A percentile compares a stretch with the other conserved stretches of the same genome.
Evolutionary conservation across 2,797 vertebrate genomes (phyloP).

Genomic region (Enteromius viviparus): DNA sequence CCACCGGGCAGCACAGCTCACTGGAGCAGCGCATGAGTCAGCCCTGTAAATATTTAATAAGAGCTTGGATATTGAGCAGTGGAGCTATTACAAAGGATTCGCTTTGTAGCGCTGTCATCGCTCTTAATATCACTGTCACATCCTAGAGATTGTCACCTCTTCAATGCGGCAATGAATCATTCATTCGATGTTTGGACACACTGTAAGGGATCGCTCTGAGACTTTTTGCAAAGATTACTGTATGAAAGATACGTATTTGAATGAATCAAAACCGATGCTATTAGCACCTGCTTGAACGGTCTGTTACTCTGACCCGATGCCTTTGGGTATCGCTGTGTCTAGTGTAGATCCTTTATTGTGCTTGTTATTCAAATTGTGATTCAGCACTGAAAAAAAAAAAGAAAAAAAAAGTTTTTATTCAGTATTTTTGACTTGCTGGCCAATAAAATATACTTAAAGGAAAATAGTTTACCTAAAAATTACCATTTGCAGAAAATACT

Average conservation of each 20-base stretch:
- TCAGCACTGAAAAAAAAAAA: not conserved
- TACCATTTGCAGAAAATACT: not conserved
- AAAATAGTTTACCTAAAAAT: not conserved
- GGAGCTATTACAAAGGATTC: conserved; percentile 49
- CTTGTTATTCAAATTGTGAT: not conserved
- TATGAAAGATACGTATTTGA: conserved; percentile 11
- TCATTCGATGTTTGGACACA: conserved; percentile 43
- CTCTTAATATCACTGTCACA: conserved; percentile 56
- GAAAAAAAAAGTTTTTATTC: not conserved
- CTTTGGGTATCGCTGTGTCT: conserved; percentile 6
- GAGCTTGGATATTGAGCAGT: conserved; percentile 57
- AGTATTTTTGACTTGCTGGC: not conserved
- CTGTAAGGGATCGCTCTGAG: conserved; percentile 2
- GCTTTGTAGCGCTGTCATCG: conserved; percentile 53
- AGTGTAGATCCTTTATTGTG: not conserved
- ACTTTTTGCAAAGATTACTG: conserved; percentile 21
- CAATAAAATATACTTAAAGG: not conserved
- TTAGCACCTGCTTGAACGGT: conserved; percentile 22
- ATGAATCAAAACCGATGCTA: conserved; percentile 4
- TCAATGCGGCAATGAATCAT: conserved; percentile 50
- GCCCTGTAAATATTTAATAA: conserved; percentile 62
- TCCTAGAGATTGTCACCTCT: conserved; percentile 43
- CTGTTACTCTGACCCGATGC: not conserved
- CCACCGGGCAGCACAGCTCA: conserved; percentile 34
- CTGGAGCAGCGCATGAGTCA: conserved; percentile 49